phyloP scores from a whole-genome alignment of 2,797 vertebrate species.

The Propithecus perrieri region DNA sequence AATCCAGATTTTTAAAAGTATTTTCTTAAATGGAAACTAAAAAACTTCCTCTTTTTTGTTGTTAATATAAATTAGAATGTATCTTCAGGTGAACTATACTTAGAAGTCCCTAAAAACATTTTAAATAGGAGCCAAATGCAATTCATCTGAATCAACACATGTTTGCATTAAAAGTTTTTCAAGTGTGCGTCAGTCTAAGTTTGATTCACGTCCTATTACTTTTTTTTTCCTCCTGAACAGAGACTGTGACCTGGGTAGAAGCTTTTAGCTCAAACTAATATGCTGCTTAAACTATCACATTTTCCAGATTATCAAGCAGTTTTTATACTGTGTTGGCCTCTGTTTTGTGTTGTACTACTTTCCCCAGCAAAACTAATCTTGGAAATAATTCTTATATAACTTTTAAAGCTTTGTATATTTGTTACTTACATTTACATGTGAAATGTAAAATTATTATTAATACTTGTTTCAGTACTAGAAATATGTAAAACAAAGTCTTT shows the following conservation, averaged over 20 bases:
- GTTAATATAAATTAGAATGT: conserved; percentile 47
- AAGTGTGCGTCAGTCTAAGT: conserved; percentile 34
- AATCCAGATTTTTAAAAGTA: conserved; percentile 2
- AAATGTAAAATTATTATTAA: background rate
- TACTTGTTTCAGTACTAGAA: background rate
- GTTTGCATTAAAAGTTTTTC: conserved; percentile 39
- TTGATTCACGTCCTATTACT: background rate
- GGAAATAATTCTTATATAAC: conserved; percentile 24
- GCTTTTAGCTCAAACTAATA: conserved; percentile 38
- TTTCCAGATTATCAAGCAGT: background rate
- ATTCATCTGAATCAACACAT: background rate
- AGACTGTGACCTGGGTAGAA: background rate
- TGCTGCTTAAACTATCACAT: conserved; percentile 33
- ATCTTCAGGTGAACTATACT: background rate
- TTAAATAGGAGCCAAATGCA: background rate
- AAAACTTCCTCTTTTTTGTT: background rate
- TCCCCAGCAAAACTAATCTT: background rate
- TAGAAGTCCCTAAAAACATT: conserved; percentile 30
- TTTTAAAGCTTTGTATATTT: conserved; percentile 24
- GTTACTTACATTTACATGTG: conserved; percentile 32
- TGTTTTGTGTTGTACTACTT: background rate
- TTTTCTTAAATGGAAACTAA: conserved; percentile 5
- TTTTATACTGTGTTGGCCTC: conserved; percentile 7
- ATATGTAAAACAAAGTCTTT: conserved; percentile 3
- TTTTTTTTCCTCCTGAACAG: background rate